Base-by-base conservation (phyloP, 2,797 vertebrate genomes). In the Spheniscus humboldti region DNA sequence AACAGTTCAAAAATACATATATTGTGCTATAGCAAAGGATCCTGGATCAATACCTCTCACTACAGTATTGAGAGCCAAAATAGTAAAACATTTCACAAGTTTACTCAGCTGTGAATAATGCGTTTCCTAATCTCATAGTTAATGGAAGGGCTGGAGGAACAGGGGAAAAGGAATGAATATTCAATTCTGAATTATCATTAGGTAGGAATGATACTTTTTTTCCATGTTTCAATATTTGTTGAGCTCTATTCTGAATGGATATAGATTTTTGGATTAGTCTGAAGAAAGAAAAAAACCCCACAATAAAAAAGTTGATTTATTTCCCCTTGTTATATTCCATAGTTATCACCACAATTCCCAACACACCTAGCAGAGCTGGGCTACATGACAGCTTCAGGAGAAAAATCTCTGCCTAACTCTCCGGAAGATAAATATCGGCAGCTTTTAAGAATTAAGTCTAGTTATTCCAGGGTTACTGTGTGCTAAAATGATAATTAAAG, bases 291-390 rank as follows among this genome's bases (percentile, higher is more conserved):
- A 2, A 39, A 39, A 11, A 11, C 11, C 39, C 11, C 8, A 57
- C 22, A 47, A 33, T 68, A 80, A 60, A 72, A 75, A 30, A 74
- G 63, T 56, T 88, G 76, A 86, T 91, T 96, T 95, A 94, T 95
- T 48, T 94, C 77, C 79, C 53, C 20, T 92, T 91, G 68, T 89
- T 87, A 59, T 88, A 47, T 68, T 95, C 86, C 90, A 88, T 74
- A 96, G 67, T 86, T 90, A 82, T 69, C 81, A 95, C 59, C 94
- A 80, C 43, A 43, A 81, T 79, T 67, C 93, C 69, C 66, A 95
- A 50, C 33, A 94, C 75, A 83, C 37, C 76, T 86, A 71, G 68
- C 71, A 83, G 47, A 73, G 67, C 45, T 80, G 43, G 37, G 53
- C 37, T 95, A 75, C 84, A 67, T 63, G 85, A 63, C 48, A 92